These are phyloP conservation scores for Zingel zingel DNA, from an alignment of 2,113 vertebrate species.

Conservation along the genomic window DNA sequence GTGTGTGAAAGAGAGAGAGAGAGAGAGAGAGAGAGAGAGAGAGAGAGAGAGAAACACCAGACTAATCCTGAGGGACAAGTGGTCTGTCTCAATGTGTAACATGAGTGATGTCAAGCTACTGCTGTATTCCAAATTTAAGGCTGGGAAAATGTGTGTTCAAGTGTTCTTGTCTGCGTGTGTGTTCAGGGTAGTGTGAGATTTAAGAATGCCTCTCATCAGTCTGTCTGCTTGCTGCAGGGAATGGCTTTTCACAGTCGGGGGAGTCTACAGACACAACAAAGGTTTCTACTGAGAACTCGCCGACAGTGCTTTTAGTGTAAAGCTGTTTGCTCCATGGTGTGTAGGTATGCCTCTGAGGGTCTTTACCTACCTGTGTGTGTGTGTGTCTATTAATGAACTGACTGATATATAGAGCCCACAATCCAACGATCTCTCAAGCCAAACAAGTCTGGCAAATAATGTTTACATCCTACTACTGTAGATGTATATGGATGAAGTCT, in stretches of 20 bases:
- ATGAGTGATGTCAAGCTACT: conserved; percentile 67
- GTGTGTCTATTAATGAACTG: too few relatives aligned
- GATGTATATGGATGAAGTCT: background rate
- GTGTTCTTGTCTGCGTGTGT: conserved; percentile 34
- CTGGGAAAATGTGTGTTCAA: conserved; percentile 56
- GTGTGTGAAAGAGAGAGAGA: conserved; percentile 3
- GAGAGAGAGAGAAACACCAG: conserved; percentile 43
- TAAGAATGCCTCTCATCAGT: conserved; percentile 51
- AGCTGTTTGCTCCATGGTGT: conserved; percentile 8
- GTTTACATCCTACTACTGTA: background rate
- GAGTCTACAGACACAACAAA: conserved; percentile 59
- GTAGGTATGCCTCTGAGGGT: background rate
- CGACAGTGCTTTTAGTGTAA: conserved; percentile 16
- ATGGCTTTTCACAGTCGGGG: conserved; percentile 25
- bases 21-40: background rate
- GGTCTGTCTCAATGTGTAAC: conserved; percentile 60
- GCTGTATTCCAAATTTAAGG: conserved; percentile 33
- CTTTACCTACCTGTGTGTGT: background rate
- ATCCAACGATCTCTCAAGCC: background rate
- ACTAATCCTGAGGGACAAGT: conserved; percentile 63
- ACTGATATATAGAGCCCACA: background rate
- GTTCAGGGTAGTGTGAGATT: conserved; percentile 42
- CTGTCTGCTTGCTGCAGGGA: conserved; percentile 39
- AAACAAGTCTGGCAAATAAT: background rate
- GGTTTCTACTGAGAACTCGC: conserved; percentile 48